Conservation (phyloP, 2,113 vertebrate species). For the Erythrocercus mccallii region DNA sequence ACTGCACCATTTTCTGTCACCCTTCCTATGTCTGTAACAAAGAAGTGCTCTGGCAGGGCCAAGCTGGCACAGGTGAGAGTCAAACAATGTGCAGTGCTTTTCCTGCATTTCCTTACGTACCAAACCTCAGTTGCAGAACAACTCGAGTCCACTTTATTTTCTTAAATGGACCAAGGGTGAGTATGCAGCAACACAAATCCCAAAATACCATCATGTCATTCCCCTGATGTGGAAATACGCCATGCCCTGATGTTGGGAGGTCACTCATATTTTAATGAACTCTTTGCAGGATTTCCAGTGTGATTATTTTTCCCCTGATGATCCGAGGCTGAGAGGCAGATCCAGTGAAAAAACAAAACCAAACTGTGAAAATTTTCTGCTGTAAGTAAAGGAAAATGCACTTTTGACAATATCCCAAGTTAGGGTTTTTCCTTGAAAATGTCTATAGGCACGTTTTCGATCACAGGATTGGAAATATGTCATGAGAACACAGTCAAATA, state of each 20-base stretch:
- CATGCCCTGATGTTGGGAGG: not conserved
- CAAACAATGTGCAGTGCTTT: not conserved
- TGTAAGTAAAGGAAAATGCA: not conserved
- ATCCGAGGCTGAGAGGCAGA: not conserved
- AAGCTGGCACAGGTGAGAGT: not conserved
- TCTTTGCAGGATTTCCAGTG: not conserved
- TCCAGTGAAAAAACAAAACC: not conserved
- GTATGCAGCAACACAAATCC: not conserved
- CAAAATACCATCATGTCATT: not conserved
- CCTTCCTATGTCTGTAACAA: not conserved
- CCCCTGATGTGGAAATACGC: not conserved
- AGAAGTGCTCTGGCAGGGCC: not conserved
- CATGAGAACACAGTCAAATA: not conserved
- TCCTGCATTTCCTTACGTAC: not conserved
- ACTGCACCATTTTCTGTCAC: not conserved
- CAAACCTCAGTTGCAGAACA: not conserved
- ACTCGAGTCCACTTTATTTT: not conserved
- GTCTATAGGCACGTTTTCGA: slow-evolving; percentile 24
- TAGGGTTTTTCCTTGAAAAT: not conserved
- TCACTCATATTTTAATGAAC: not conserved
- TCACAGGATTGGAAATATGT: slow-evolving; percentile 11
- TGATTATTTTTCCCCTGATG: not conserved
- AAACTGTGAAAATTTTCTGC: not conserved
- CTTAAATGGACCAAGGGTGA: not conserved
- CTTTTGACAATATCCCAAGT: not conserved